Evolutionary conservation across 2,113 vertebrate species (phyloP).

Genomic region (Siphamia tubifer): DNA sequence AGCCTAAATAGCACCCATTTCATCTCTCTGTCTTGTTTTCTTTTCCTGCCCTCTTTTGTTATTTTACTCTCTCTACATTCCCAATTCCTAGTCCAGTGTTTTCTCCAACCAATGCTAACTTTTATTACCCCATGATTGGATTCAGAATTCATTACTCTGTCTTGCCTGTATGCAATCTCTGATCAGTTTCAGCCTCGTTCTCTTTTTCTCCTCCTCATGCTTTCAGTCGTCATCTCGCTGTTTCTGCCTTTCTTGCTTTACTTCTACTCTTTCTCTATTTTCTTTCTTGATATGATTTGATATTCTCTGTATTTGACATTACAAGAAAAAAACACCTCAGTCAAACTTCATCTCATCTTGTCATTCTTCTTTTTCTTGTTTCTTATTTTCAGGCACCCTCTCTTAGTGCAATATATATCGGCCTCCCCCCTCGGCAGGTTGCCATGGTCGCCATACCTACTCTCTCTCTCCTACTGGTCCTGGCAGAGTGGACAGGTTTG

Average conservation of each 20-base stretch:
- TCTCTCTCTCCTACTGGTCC: constrained; percentile 87
- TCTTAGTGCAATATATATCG: constrained; percentile 76
- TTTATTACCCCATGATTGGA: constrained; percentile 59
- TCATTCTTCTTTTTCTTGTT: constrained; percentile 31
- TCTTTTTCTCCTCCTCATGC: not conserved
- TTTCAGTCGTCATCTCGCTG: not conserved
- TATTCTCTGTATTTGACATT: constrained; percentile 29
- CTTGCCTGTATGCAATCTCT: constrained; percentile 30
- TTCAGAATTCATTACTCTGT: constrained; percentile 57
- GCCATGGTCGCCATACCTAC: constrained; percentile 83
- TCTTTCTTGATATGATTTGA: constrained; percentile 38
- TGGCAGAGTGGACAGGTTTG: constrained; percentile 85
- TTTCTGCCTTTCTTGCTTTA: constrained; percentile 1
- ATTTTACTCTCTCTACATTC: not conserved
- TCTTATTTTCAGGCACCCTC: constrained; percentile 74
- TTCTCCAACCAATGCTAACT: constrained; percentile 51
- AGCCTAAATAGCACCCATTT: constrained; percentile 68
- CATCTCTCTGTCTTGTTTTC: constrained; percentile 51
- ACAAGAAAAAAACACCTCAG: constrained; percentile 32
- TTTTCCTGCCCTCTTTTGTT: constrained; percentile 18
- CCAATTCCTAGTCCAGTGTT: constrained; percentile 30
- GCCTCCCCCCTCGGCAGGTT: constrained; percentile 77
- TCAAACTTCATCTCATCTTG: constrained; percentile 47
- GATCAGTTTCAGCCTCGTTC: constrained; percentile 18
- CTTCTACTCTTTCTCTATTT: constrained; percentile 10